Base-by-base conservation (phyloP, 2,113 vertebrate genomes). In the Gallinago jamesoni region DNA sequence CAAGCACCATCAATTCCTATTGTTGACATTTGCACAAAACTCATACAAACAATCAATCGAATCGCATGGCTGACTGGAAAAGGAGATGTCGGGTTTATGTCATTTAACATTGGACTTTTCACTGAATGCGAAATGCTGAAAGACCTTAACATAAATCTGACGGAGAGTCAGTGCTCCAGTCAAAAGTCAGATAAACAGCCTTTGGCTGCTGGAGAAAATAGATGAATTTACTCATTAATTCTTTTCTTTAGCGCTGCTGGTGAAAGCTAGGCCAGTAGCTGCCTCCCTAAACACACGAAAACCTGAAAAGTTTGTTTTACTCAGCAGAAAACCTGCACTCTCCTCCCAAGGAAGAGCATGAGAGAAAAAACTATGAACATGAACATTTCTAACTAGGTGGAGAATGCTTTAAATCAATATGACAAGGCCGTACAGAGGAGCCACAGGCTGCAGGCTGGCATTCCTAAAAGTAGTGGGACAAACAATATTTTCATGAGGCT, bases 21-120 rank as follows among this genome's bases (percentile, higher is more conserved):
- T 41, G 77, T 56, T 93, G 94, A 77, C 91, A 94, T 94, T 73
- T 73, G 81, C 90, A 92, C 86, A 84, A 69, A 97, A 89, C 74
- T 92, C 76, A 69, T 2, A 92, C 67, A 93, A 93, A 90, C 81
- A 93, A 93, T 70, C 83, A 88, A 75, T 82, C 0, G 1, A 74
- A 82, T 41, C 3, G 37, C 93, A 74, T 4, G 62, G 78, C 64
- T 89, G 77, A 63, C 66, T 89, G 70, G 60, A 80, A 87, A 92
- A 92, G 85, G 87, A 93, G 84, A 89, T 74, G 77, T 80, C 4
- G 9, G 31, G 52, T 91, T 93, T 66, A 64, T 28, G 10, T 48
- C 87, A 70, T 47, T 69, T 85, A 87, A 87, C 62, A 77, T 7
- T 56, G 41, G 74, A 56, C 48, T 82, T 89, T 45, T 87, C 74